Conservation (phyloP, 2,888 invertebrate genomes). For the Gandaritis pyraliata region DNA sequence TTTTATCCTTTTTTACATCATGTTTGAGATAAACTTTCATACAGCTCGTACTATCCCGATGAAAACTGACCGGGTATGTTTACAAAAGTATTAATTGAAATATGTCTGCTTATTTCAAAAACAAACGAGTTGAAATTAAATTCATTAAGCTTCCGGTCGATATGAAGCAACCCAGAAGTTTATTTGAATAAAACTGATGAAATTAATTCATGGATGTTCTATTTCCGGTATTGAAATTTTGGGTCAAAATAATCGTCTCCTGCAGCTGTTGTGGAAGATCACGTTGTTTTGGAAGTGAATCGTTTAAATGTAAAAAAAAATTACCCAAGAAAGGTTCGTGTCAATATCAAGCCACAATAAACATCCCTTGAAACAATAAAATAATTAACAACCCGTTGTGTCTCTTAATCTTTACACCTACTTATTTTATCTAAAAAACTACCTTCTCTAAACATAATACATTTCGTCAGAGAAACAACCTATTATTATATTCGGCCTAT, state of each 20-base stretch:
- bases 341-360: no score
- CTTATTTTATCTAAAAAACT: no score
- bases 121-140: slow-evolving; percentile 30
- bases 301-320: neutral
- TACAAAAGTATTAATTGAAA: slow-evolving; percentile 43
- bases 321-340: neutral
- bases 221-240: slow-evolving; percentile 19
- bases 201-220: slow-evolving; percentile 23
- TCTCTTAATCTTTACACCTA: no score
- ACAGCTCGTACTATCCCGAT: slow-evolving; percentile 23
- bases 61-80: slow-evolving; percentile 33
- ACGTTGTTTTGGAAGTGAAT: slow-evolving; percentile 12
- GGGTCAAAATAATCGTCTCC: slow-evolving; percentile 31
- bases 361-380: no score
- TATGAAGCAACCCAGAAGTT: slow-evolving; percentile 34
- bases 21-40: slow-evolving; percentile 29
- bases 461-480: no score
- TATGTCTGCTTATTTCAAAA: slow-evolving; percentile 36
- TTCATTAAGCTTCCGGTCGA: slow-evolving; percentile 29
- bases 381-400: no score
- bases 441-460: no score
- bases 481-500: no score
- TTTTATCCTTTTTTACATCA: slow-evolving; percentile 20
- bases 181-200: slow-evolving; percentile 37
- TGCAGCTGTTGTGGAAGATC: slow-evolving; percentile 22